Conservation (phyloP, 2,888 invertebrate genomes). For the Heliconius ismenius region DNA sequence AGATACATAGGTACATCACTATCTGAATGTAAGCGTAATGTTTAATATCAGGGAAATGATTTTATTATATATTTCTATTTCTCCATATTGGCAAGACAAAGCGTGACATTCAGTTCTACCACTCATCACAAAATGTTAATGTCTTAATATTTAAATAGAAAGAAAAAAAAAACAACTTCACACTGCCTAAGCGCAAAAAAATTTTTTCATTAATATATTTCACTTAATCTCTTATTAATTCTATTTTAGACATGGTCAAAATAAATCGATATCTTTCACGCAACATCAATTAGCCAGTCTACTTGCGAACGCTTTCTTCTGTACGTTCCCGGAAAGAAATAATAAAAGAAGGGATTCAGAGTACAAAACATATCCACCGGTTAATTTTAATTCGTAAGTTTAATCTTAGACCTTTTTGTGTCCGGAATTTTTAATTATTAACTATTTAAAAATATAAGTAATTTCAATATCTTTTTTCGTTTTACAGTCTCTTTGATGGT, state of each 20-base stretch:
- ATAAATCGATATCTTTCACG: constrained; percentile 81
- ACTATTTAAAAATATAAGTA: no score
- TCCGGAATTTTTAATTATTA: no score
- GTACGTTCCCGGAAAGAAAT: constrained; percentile 94
- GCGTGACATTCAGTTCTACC: no score
- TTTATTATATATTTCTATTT: no score
- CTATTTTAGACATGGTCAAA: constrained; percentile 67
- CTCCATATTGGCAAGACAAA: no score
- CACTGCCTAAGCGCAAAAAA: no score
- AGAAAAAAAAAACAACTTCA: not conserved
- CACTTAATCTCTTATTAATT: not conserved
- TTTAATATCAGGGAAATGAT: no score
- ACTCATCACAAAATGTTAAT: no score
- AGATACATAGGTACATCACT: no score
- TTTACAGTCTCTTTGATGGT: constrained; percentile 82
- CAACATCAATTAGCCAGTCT: constrained; percentile 92
- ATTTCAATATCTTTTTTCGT: not conserved
- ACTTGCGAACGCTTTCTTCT: constrained; percentile 96
- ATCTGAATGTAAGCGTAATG: no score
- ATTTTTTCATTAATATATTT: not conserved
- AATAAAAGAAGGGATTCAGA: constrained; percentile 84
- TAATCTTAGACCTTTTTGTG: no score
- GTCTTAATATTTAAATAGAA: no score
- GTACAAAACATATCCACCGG: constrained; percentile 88
- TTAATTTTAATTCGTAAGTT: constrained; percentile 91